phyloP scores from a whole-genome alignment of 1,140 invertebrate genomes.

The Apolygus lucorum region DNA sequence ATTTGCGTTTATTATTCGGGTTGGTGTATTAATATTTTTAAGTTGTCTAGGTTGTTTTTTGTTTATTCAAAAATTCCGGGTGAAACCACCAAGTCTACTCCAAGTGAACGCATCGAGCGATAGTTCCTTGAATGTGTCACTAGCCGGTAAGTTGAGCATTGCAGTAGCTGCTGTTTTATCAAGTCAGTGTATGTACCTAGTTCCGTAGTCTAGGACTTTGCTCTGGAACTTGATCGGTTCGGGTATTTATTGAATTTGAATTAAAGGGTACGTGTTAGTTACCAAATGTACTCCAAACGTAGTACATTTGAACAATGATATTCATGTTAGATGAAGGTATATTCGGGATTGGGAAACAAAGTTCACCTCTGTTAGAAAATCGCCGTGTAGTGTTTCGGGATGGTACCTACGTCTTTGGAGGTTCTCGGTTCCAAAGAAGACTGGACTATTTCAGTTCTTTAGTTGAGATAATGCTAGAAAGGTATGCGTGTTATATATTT shows the following conservation, averaged over 20 bases:
- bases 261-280: not conserved
- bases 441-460: too few relatives aligned
- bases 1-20: not conserved
- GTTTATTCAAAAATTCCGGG: not conserved
- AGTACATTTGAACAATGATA: too few relatives aligned
- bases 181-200: not conserved
- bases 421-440: too few relatives aligned
- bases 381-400: too few relatives aligned
- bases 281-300: too few relatives aligned
- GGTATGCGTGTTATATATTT: too few relatives aligned
- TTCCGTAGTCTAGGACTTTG: not conserved
- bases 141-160: conserved; percentile 1
- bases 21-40: not conserved
- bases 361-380: too few relatives aligned
- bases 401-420: too few relatives aligned
- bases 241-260: not conserved
- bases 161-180: not conserved
- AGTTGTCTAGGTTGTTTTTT: not conserved
- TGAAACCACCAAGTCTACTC: not conserved
- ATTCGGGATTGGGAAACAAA: too few relatives aligned
- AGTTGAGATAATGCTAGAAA: too few relatives aligned
- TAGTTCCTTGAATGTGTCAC: not conserved
- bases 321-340: too few relatives aligned
- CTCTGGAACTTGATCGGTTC: not conserved
- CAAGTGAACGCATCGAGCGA: not conserved